Base-by-base conservation (phyloP, 2,113 vertebrate species). In the Corvus hawaiiensis region DNA sequence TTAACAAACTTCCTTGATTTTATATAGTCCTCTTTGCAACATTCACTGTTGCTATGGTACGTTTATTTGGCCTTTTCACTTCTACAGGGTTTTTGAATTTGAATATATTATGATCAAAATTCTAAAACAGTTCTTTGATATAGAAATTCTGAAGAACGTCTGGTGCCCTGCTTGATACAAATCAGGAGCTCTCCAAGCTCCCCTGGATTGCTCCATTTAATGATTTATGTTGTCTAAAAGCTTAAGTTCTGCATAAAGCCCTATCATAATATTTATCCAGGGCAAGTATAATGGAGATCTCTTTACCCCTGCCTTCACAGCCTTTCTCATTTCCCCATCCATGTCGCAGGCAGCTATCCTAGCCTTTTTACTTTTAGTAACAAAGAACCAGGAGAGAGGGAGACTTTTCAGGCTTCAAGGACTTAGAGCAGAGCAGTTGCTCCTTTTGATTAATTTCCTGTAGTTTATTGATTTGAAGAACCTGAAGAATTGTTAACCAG, bases 391-490 rank as follows among this genome's bases (percentile, higher is more conserved):
- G 63, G 63, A 69, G 5, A 83, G 59, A 86, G 33, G 39, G 64
- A 93, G 77, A 91, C 49, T 77, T 81, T 94, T 95, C 72, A 77
- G 54, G 84, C 87, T 93, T 93, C 89, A 84, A 89, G 91, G 67
- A 74, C 32, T 87, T 58, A 62, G 5, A 81, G 80, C 43, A 76
- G 68, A 90, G 72, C 54, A 84, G 72, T 55, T 91, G 56, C 14
- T 94, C 20, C 75, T 88, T 96, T 95, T 95, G 93, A 94, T 96
- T 92, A 87, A 90, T 81, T 86, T 96, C 67, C 72, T 88, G 83
- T 26, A 55, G 46, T 84, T 90, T 86, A 93, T 84, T 96, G 90
- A 95, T 95, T 93, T 78, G 85, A 91, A 80, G 82, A 93, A 94
- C 37, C 49, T 48, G 19, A 87, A 79, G 92, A 90, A 92, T 73